phyloP scores from a whole-genome alignment of 2,797 vertebrate genomes.

The Anisognathus igniventris region DNA sequence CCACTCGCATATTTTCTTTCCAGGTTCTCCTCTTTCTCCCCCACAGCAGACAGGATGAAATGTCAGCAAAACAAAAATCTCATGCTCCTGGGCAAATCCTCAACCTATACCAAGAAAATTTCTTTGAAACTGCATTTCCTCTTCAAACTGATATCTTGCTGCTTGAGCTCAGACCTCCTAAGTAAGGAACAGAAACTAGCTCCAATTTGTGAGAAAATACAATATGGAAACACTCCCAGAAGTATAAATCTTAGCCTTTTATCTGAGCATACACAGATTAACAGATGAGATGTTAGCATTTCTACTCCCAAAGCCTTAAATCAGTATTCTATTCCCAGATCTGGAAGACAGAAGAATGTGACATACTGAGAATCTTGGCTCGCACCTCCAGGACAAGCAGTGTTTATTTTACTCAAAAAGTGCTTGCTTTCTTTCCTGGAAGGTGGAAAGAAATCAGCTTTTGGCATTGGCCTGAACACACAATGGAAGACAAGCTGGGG shows the following conservation, averaged over 20 bases:
- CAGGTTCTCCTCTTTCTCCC: background rate
- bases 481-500: background rate
- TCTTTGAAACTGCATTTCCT: background rate
- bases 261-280: background rate
- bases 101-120: background rate
- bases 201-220: background rate
- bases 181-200: background rate
- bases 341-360: background rate
- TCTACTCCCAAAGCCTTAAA: background rate
- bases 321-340: background rate
- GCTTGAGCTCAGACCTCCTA: background rate
- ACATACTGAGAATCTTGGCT: background rate
- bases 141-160: background rate
- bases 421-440: conserved; percentile 4
- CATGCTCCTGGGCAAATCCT: background rate
- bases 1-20: background rate
- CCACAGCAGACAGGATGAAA: background rate
- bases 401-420: background rate
- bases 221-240: background rate
- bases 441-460: conserved; percentile 6
- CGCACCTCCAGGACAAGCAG: background rate
- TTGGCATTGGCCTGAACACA: background rate
- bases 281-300: background rate
- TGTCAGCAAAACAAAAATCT: background rate
- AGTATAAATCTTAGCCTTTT: background rate